phyloP scores from a whole-genome alignment of 2,888 invertebrate species.

The Augochlorella aurata region DNA sequence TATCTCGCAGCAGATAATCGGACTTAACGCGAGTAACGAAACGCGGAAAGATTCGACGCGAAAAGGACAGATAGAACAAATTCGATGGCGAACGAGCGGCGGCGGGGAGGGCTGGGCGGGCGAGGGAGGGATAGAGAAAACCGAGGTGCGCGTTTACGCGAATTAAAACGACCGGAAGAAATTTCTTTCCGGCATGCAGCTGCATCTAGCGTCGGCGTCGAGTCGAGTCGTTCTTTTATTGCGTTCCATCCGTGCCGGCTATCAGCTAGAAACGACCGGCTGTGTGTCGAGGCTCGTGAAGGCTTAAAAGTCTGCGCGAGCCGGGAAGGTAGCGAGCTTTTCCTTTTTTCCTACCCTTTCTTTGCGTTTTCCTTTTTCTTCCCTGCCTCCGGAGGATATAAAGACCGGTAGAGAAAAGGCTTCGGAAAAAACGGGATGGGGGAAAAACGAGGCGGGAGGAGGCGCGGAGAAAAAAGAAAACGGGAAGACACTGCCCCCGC shows the following conservation, averaged over 20 bases:
- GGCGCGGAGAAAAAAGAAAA: background rate
- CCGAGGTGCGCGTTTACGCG: slow-evolving; percentile 39
- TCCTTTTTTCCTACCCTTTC: background rate
- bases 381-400: slow-evolving; percentile 1
- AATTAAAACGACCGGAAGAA: slow-evolving; percentile 63
- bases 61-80: background rate
- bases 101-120: background rate
- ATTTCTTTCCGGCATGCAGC: slow-evolving; percentile 55
- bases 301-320: slow-evolving; percentile 48
- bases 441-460: background rate
- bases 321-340: slow-evolving; percentile 23
- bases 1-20: background rate
- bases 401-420: slow-evolving; percentile 30
- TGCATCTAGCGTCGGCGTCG: slow-evolving; percentile 40
- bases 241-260: slow-evolving; percentile 52
- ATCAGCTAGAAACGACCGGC: slow-evolving; percentile 51
- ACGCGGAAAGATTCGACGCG: background rate
- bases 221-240: slow-evolving; percentile 47
- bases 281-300: slow-evolving; percentile 35
- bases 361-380: background rate
- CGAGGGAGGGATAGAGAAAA: background rate
- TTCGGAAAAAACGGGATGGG: slow-evolving; percentile 2
- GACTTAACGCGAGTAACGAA: background rate
- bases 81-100: background rate
- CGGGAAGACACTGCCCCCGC: background rate